Evolutionary conservation across 2,113 vertebrate genomes (phyloP).

Genomic region (Ariopsis seemanni): DNA sequence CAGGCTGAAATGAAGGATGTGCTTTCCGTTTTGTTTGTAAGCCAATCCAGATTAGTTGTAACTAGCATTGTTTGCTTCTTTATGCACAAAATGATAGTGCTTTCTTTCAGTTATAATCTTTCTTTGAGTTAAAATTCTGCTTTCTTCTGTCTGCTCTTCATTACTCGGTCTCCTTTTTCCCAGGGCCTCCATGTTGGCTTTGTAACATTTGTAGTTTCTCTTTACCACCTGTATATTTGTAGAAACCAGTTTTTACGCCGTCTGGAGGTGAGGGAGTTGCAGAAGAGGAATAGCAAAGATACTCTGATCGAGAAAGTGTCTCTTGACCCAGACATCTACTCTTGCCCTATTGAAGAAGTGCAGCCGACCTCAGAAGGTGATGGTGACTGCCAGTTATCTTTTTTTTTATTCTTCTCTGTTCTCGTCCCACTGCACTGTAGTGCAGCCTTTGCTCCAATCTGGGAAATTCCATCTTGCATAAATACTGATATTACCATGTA

Average conservation of each 20-base stretch:
- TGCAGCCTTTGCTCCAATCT: neutral
- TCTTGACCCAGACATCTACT: slow-evolving; percentile 8
- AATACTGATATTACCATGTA: neutral
- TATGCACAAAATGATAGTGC: neutral
- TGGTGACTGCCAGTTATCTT: neutral
- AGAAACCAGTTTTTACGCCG: slow-evolving; percentile 88
- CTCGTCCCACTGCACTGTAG: neutral
- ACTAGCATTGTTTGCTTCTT: neutral
- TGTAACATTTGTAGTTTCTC: neutral
- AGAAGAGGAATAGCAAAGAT: slow-evolving; percentile 73
- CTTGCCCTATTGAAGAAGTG: slow-evolving; percentile 2
- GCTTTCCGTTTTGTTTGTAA: slow-evolving; percentile 8
- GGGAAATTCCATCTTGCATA: neutral
- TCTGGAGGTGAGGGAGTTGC: slow-evolving; percentile 77
- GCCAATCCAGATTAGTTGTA: neutral
- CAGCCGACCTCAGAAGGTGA: slow-evolving; percentile 35
- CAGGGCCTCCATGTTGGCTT: neutral
- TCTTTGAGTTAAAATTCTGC: neutral
- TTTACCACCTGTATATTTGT: slow-evolving; percentile 26
- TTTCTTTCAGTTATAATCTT: neutral
- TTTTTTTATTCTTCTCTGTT: neutral
- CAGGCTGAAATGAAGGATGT: slow-evolving; percentile 2
- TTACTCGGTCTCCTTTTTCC: neutral
- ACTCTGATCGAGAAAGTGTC: neutral
- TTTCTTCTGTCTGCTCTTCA: neutral